Base-by-base conservation (phyloP, 1,140 invertebrate species). In the Pseudoatta argentina region DNA sequence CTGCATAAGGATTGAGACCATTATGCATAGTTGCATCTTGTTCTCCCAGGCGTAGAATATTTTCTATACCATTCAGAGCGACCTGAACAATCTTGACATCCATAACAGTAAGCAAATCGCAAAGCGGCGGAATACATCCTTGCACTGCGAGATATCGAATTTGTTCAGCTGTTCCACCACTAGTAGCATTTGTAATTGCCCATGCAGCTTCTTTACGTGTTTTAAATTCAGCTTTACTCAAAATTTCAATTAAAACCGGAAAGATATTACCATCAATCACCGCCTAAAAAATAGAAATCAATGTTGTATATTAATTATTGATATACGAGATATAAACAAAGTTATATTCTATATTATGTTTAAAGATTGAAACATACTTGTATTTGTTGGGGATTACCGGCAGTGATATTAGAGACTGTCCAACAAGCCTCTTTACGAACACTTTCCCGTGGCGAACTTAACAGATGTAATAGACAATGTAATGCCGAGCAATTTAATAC, bases 41-140 rank as follows among this genome's bases (percentile, higher is more conserved):
- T 94, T 99, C 98, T 48, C 99, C 99, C 12, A 98, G 96, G 94
- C 98, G 97, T 21, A 99, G 95, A 89, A 99, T 99, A 95, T 99
- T 99, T 93, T 99, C 99, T 44, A 99, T 96, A 48, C 99, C 99
- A 94, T 99, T 99, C 1, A 99, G 96, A 48, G 99, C 98, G 53
- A 99, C 99, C 94, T 99, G 98, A n/a, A 99, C 97, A n/a, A 99
- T 99, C 93, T 99, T 99, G 0, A 97, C 95, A 95, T 99, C 99
- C 95, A 98, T 98, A 44, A 99, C 97, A 0, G 98, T 99, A 51
- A 99, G 95, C 76, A 99, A 96, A 93, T 99, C 98, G 95, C 99
- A 99, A 85, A 99, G 95, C 0, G 99, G 98, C n/a, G 97, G 97
- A 91, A 99, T 99, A 93, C 98, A 99, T 63, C 97, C 97, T 93